phyloP scores from a whole-genome alignment of 1,140 invertebrate genomes.

The Anastrepha ludens region DNA sequence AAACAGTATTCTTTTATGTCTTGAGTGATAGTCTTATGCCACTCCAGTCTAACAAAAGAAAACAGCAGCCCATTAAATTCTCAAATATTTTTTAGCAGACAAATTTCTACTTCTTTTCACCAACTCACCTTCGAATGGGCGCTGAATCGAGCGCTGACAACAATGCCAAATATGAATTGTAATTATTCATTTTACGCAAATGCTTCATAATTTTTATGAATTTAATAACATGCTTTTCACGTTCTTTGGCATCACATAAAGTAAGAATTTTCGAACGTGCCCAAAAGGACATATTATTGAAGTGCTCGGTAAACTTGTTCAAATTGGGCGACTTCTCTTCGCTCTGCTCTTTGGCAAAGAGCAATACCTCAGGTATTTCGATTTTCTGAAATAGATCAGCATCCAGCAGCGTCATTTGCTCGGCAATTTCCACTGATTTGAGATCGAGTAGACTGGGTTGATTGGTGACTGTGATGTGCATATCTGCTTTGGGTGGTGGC shows the following conservation, averaged over 20 bases:
- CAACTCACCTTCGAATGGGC: constrained; percentile 82
- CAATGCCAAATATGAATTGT: constrained; percentile 97
- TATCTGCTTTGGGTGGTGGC: constrained; percentile 56
- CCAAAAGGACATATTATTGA: constrained; percentile 99
- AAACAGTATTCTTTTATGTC: constrained; percentile 94
- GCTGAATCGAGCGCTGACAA: constrained; percentile 97
- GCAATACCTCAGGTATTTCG: constrained; percentile 96
- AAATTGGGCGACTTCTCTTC: constrained; percentile 98
- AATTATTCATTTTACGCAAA: constrained; percentile 97
- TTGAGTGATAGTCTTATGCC: constrained; percentile 95
- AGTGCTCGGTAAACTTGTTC: constrained; percentile 98
- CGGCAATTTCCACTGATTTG: constrained; percentile 89
- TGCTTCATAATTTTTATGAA: constrained; percentile 99
- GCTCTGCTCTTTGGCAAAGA: constrained; percentile 98
- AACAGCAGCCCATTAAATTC: constrained; percentile 38
- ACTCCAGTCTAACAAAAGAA: constrained; percentile 83
- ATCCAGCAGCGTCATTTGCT: constrained; percentile 98
- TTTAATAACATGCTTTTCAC: constrained; percentile 97
- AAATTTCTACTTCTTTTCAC: background rate
- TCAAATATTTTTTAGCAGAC: background rate
- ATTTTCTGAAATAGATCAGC: constrained; percentile 97
- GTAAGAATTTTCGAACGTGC: constrained; percentile 87
- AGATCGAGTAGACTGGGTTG: constrained; percentile 87
- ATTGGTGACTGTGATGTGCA: constrained; percentile 54
- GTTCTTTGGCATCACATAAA: constrained; percentile 90